Evolutionary conservation across 2,113 vertebrate species (phyloP).

Genomic region (Carassius gibelio): DNA sequence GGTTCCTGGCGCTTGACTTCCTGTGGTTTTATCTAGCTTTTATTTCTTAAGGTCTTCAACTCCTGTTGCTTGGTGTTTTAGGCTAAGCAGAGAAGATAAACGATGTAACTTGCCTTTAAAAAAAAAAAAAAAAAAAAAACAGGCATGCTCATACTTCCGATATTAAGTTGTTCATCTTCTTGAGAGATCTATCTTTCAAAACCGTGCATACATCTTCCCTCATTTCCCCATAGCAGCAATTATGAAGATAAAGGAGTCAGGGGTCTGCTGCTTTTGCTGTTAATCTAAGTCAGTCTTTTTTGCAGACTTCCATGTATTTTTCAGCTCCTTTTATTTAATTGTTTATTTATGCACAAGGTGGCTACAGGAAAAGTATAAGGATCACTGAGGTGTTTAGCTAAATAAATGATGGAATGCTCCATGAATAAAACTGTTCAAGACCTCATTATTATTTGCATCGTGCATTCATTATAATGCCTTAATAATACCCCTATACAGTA

Average conservation of each 20-base stretch:
- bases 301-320: constrained; percentile 32
- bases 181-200: neutral
- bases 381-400: too few species aligned
- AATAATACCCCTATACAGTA: too few species aligned
- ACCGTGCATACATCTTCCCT: neutral
- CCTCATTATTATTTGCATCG: too few species aligned
- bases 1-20: neutral
- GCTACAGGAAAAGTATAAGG: neutral
- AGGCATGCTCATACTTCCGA: neutral
- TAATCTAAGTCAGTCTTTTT: constrained; percentile 43
- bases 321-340: neutral
- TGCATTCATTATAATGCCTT: too few species aligned
- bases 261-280: constrained; percentile 8
- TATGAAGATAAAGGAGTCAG: constrained; percentile 10
- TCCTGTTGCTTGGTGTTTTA: neutral
- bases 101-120: neutral
- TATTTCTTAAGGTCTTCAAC: neutral
- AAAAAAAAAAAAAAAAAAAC: constrained; percentile 13
- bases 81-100: neutral
- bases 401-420: too few species aligned
- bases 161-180: constrained; percentile 17
- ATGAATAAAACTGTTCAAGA: neutral
- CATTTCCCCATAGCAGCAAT: neutral
- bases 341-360: neutral
- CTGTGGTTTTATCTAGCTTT: neutral